Base-by-base conservation (phyloP, 2,888 invertebrate genomes). In the Philereme vetulata region DNA sequence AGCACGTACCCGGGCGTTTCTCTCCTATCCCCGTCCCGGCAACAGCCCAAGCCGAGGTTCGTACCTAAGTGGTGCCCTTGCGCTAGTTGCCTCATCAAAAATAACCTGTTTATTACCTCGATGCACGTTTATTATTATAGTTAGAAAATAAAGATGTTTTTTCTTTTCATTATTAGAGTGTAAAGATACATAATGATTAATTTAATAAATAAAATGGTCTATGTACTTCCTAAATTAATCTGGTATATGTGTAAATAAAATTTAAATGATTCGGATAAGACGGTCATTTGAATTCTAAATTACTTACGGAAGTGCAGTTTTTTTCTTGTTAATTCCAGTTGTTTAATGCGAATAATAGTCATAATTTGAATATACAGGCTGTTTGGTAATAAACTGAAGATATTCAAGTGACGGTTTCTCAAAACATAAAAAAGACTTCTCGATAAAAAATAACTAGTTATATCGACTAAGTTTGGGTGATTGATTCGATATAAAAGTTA, bases 201-300 rank as follows among this genome's bases (percentile, higher is more conserved):
- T 62, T 60, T 55, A 58, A 62, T 64, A 64, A 58, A 65, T 56
- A 11, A 47, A 61, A 64, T 47, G 66, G 55, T 61, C 57, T 63
- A 21, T 21, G 21, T 21, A 60, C 66, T 68, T 66, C 63, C 64
- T 51, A 62, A 47, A 10, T 6, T 34, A 36, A 55, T 11, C 34
- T 34, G 45, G 54, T 57, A 57, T 63, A 61, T 50, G 8, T 46
- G 46, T 51, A 42, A 58, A 62, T 58, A 58, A 51, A 51, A 51
- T 57, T 51, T 54, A 38, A 43, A 46, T 54, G 34, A 44, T 35
- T 42, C 21, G 9, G 46, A 47, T 58, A 56, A 52, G 38, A 60
- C 49, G 51, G 46, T 21, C 35, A 59, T 60, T 65, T 44, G 38
- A 51, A 53, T 53, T 40, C 33, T 54, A 49, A 51, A 60, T 8